Percentiles rank a stretch among this genome's conserved stretches.
Conservation (phyloP, 2,113 vertebrate species). For the Tragulus kanchil region DNA sequence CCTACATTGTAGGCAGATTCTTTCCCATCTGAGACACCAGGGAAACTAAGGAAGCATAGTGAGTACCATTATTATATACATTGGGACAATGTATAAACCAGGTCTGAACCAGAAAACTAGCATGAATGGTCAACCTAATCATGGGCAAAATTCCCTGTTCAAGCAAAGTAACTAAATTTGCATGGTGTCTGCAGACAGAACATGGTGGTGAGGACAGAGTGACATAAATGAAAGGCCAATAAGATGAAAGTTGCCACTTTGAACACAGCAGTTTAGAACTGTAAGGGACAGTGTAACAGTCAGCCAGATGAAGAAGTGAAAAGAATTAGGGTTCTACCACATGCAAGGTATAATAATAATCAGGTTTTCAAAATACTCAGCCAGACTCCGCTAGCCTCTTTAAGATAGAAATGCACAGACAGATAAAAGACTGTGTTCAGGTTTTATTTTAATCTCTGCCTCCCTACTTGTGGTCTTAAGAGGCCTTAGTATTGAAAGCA, state of each 20-base stretch:
- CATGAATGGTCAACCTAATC: neutral
- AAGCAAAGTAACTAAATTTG: neutral
- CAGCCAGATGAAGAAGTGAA: neutral
- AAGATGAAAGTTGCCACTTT: neutral
- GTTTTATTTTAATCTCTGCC: conserved; percentile 77
- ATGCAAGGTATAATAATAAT: conserved; percentile 72
- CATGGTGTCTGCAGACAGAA: neutral
- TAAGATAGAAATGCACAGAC: conserved; percentile 61
- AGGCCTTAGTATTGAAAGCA: conserved; percentile 52
- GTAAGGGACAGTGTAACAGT: neutral
- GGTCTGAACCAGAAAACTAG: neutral
- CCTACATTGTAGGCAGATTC: no score
- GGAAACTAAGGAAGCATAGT: neutral
- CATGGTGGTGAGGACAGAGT: neutral
- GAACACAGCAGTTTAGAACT: neutral
- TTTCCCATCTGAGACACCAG: no score
- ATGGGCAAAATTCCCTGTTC: neutral
- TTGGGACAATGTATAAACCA: neutral
- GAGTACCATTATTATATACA: neutral
- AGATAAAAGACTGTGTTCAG: conserved; percentile 77
- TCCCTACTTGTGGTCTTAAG: conserved; percentile 62
- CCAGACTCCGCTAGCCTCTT: conserved; percentile 55
- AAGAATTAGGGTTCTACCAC: no score
- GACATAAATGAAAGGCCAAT: neutral
- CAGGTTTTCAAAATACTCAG: conserved; percentile 69